Evolutionary conservation across 1,140 invertebrate species (phyloP), one percentile per base, ranked within the genome.

Genomic region (Monomorium pharaonis): DNA sequence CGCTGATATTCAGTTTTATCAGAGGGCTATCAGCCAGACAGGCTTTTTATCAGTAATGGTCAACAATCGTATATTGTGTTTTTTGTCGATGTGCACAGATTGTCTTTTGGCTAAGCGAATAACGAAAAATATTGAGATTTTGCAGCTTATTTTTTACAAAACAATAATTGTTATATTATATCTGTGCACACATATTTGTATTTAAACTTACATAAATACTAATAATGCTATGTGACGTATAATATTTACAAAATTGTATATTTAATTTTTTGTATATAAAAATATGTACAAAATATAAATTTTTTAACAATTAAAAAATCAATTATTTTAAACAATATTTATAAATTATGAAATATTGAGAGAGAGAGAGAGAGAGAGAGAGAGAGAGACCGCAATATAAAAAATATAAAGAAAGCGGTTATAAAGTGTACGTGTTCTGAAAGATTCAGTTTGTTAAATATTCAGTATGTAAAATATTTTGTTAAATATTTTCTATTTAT

Each of bases 1-100:
- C 21, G 2, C 2, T 42, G 72, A 76, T 62, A 44, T 80, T 74
- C 56, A 60, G 14, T 70, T 69, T 88, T 67, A 88, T 78, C 74
- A 58, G 3, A 2, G 30, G 37, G 21, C n/a, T 87, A 88, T 87
- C 65, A n/a, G 10, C 14, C n/a, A 4, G 3, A 54, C 24, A 42
- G 7, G 0, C 2, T 30, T 63, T 42, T 78, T 87, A 78, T 87
- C 78, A 44, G 12, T 1, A 2, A n/a, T 1, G 54, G 27, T 63
- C 81, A 44, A 80, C 37, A 51, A 37, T 27, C 44, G 21, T 27
- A n/a, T n/a, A 44, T 2, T 78, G 14, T n/a, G 18, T 49, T 21
- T 30, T 49, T 62, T 24, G n/a, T 51, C n/a, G 7, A 49, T 18
- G 9, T 27, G 47, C 24, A 7, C 21, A 54, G 33, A 75, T 42